Base-by-base conservation (phyloP, 2,797 vertebrate species). In the Pseudotriccus pelzelni region DNA sequence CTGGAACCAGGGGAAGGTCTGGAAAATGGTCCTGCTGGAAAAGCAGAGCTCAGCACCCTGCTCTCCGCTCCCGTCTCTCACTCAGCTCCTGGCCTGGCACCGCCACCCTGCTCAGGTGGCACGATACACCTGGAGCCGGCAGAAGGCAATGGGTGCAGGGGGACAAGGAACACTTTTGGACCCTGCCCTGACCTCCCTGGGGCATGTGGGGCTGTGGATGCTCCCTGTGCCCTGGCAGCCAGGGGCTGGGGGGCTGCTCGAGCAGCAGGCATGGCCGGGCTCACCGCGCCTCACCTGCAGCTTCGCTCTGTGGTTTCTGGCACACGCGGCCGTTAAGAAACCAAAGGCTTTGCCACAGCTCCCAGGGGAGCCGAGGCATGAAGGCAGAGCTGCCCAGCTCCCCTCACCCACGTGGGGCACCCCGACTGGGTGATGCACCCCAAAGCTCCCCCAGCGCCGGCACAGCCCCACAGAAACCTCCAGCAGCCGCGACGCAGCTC, bases 401-500 rank as follows among this genome's bases (percentile, higher is more conserved):
- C 56, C 79, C 72, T 81, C 7, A 1, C 52, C 78, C 66, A 4
- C 6, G 3, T 4, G 24, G 94, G 89, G n/a, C 75, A 69, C 80
- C 59, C 24, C 0, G 0, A 23, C 14, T 1, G 3, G 25, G 53
- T 3, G 25, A 47, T 22, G 72, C 91, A 89, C 59, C 94, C 86
- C n/a, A 56, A 70, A 91, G 12, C 50, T 83, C 9, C 77, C 50
- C 64, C 0, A 4, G 76, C 12, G 1, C 86, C 18, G 0, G 64
- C 86, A 32, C 3, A 2, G 87, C 63, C 87, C 70, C 81, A 87
- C 63, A 62, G 79, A 74, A 68, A 66, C 36, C 84, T 59, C 59
- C 14, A 1, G 46, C 84, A 82, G 89, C 80, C n/a, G 0, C 10
- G 0, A 27, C 0, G 0, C 2, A 1, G 50, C 50, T 91, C 68